Base-by-base conservation (phyloP, 1,140 invertebrate genomes). In the Aphidius ervi region DNA sequence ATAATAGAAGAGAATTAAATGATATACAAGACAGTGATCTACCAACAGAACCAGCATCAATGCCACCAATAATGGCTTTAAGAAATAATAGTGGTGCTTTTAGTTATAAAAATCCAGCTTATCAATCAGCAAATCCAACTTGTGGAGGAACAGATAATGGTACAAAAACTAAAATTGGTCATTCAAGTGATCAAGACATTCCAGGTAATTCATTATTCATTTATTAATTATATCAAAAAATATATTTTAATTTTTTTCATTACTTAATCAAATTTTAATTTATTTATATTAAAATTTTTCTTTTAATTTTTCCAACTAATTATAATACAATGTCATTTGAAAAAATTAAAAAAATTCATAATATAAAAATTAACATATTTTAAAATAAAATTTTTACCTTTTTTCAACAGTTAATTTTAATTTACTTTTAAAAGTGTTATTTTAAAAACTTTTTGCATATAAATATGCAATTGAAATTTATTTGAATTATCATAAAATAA, bases 81-180 rank as follows among this genome's bases (percentile, higher is more conserved):
- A 70, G 65, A 52, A 77, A 77, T 10, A 81, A 69, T 59, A 76
- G 79, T n/a, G 76, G 76, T 10, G 68, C 76, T 7, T 90, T 89
- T 72, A 88, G 85, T 65, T 85, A 90, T 68, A 85, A 87, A 43
- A 88, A 86, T 68, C 88, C 88, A 0, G 82, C 85, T 9, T 90
- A 91, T 69, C 87, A 89, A 70, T 89, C 87, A 62, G 88, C 87
- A 5, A 86, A 88, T 75, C 86, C 85, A 16, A 82, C 81, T 23
- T 81, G 76, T 65, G 71, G 74, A 39, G 57, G 64, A 41, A 74
- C 63, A 23, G 70, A 74, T n/a, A 56, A 58, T 53, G 58, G 43
- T n/a, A 57, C 63, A 41, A 78, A 78, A 54, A 69, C 46, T 55
- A 78, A 78, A 67, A 37, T 31, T 41, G 65, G 71, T 4, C 72